These are phyloP conservation scores for Allolobophora icterica DNA, from an alignment of 2,888 invertebrate species.

Conservation along the genomic window DNA sequence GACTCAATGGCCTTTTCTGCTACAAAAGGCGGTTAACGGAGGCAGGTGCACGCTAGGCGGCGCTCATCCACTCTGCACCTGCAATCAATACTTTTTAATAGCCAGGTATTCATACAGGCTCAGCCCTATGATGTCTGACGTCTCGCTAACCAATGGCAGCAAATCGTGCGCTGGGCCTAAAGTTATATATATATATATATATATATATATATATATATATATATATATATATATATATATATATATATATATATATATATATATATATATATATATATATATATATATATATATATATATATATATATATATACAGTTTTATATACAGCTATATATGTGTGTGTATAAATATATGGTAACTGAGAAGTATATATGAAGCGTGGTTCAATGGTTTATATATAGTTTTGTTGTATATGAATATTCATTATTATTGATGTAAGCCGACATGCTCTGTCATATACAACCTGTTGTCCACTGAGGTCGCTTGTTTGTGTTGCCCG, in stretches of 20 bases:
- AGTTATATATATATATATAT: background rate
- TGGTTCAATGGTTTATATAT: background rate
- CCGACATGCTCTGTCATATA: background rate
- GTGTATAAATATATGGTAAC: background rate
- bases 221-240: background rate
- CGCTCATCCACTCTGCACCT: background rate
- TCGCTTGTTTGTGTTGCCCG: background rate
- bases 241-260: too few species aligned
- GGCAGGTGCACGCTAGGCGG: background rate
- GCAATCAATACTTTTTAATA: slow-evolving; percentile 6
- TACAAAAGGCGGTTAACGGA: background rate
- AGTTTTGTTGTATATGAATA: background rate
- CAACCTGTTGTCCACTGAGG: background rate
- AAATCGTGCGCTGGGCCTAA: background rate
- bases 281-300: background rate
- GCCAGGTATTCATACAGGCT: background rate
- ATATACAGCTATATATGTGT: background rate
- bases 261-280: background rate
- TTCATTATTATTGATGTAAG: background rate
- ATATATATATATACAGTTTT: background rate
- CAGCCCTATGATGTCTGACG: background rate
- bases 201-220: background rate
- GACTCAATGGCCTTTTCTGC: background rate
- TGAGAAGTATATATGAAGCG: background rate
- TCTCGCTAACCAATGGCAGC: background rate